Conservation (phyloP, 2,888 invertebrate genomes). For the Tethea ocularis region DNA sequence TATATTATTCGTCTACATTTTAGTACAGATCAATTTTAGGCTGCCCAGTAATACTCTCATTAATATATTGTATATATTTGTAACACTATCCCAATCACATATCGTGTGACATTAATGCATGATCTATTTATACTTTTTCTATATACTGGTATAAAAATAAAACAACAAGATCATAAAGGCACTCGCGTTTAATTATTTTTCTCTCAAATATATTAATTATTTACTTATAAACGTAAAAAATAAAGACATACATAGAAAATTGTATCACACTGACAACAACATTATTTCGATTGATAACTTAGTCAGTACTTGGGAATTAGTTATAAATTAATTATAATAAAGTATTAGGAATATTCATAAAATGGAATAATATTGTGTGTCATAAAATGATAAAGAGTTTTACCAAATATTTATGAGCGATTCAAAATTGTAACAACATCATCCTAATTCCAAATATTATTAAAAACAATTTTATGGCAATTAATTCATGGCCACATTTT, state of each 20-base stretch:
- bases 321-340: constrained; percentile 5
- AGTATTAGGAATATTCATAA: constrained; percentile 11
- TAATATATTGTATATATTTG: too few species aligned
- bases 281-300: constrained; percentile 36
- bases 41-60: too few species aligned
- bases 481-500: background rate
- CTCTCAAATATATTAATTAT: constrained; percentile 78
- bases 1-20: too few species aligned
- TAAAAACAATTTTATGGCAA: background rate
- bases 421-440: too few species aligned
- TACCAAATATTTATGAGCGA: too few species aligned
- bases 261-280: constrained; percentile 72
- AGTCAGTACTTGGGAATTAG: constrained; percentile 35
- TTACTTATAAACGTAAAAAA: constrained; percentile 70
- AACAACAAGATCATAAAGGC: constrained; percentile 60
- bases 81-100: too few species aligned
- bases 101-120: too few species aligned
- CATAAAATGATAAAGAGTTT: background rate
- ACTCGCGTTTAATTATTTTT: constrained; percentile 70
- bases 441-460: too few species aligned
- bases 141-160: constrained; percentile 37
- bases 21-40: too few species aligned
- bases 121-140: too few species aligned
- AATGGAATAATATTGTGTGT: background rate
- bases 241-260: constrained; percentile 63